A percentile compares a stretch with the other conserved stretches of the same genome.
These are phyloP conservation scores for Pimpla rufipes DNA, from an alignment of 2,888 invertebrate genomes.

Conservation along the genomic window DNA sequence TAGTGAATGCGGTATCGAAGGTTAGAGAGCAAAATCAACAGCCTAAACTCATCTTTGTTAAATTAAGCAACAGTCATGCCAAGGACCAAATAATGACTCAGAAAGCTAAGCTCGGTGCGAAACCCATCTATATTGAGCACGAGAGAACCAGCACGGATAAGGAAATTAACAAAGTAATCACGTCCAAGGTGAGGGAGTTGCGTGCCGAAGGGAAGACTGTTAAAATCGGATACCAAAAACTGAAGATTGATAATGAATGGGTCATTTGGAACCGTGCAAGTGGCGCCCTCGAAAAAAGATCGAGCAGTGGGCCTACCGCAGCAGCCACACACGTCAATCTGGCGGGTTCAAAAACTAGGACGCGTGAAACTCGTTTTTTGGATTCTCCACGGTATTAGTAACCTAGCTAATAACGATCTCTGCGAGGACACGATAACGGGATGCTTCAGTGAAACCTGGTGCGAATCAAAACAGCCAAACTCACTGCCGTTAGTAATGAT, in stretches of 20 bases:
- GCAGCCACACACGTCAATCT: no score
- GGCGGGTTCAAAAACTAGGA: slow-evolving; percentile 21
- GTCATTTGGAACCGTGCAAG: neutral
- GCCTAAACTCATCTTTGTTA: neutral
- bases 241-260: neutral
- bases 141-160: slow-evolving; percentile 11
- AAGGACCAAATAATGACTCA: neutral
- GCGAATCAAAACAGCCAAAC: neutral
- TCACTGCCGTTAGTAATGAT: neutral
- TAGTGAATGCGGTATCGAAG: slow-evolving; percentile 1
- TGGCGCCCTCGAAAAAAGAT: neutral
- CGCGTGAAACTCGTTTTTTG: slow-evolving; percentile 2
- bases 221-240: neutral
- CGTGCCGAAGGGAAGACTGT: neutral
- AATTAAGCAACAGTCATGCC: neutral
- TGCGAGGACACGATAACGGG: neutral
- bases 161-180: slow-evolving; percentile 5
- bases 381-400: slow-evolving; percentile 11
- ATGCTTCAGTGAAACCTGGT: slow-evolving; percentile 27
- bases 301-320: neutral
- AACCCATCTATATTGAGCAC: neutral
- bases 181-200: neutral
- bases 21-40: neutral
- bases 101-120: slow-evolving; percentile 5
- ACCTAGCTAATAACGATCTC: slow-evolving; percentile 9